Evolutionary conservation across 1,140 invertebrate genomes (phyloP).

Genomic region (Eumeta japonica): DNA sequence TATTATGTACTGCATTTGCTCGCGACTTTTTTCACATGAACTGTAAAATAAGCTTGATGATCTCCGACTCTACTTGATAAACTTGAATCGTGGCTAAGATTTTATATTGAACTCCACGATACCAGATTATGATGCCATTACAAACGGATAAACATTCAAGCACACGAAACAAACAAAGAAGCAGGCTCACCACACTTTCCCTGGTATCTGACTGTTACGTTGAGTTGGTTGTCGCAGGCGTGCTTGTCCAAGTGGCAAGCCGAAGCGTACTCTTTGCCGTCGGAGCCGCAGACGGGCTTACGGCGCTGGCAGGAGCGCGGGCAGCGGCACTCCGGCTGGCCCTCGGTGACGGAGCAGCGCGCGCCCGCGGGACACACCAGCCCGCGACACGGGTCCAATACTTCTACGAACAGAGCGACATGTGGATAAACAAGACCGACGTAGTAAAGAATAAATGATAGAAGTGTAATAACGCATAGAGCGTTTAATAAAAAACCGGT

Average conservation of each 20-base stretch:
- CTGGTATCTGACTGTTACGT: conserved; percentile 79
- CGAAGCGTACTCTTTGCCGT: conserved; percentile 72
- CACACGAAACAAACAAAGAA: no score
- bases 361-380: conserved; percentile 72
- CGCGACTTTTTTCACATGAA: no score
- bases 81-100: no score
- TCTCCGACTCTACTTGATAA: no score
- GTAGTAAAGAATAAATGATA: conserved; percentile 28
- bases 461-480: background rate
- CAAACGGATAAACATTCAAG: no score
- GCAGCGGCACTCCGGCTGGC: conserved; percentile 73
- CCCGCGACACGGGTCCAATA: conserved; percentile 72
- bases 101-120: no score
- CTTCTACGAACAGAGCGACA: no score
- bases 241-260: conserved; percentile 76
- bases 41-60: no score
- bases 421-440: no score
- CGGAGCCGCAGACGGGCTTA: conserved; percentile 71
- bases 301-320: conserved; percentile 71
- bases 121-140: no score
- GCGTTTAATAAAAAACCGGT: no score
- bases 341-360: conserved; percentile 74
- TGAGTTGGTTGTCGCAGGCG: conserved; percentile 70
- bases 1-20: no score
- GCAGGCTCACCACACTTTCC: conserved; percentile 92